Evolutionary conservation across 1,140 invertebrate species (phyloP), one percentile per base, ranked within the genome.

Genomic region (Saccostrea echinata): DNA sequence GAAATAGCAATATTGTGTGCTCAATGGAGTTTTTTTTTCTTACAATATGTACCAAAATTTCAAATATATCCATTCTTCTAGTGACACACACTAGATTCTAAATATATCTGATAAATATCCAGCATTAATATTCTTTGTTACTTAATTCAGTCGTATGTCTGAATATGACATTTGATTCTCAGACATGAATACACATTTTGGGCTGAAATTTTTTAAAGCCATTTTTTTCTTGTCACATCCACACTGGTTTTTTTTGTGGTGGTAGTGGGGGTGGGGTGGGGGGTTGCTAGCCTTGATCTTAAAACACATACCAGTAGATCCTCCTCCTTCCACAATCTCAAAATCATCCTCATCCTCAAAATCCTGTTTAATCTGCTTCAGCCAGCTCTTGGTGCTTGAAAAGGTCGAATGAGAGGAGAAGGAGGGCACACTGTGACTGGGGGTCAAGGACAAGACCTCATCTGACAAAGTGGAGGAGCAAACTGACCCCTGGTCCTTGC

Each of bases 291-390:
- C 43, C 43, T 43, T 1, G 6, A 43, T 43, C 4, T 43, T 2
- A 43, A 43, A 24, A n/a, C 43, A 76, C 24, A 33, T 85, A 89
- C 88, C 88, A 35, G 71, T 86, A 53, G 84, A 82, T 6, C 86
- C 86, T 24, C 76, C 87, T 53, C 89, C 90, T 51, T 91, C 91
- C 4, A 93, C 88, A 76, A 93, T 92, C 86, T 93, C 93, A 92
- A 93, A 93, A 43, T 93, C 91, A 88, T 93, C 92, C 55, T 93
- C 92, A 35, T 93, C 92, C 57, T 92, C 92, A 51, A 89, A 30
- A 30, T 91, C 90, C 27, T 92, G 90, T 83, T 93, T 92, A 51
- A 93, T 93, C 53, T 92, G 91, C 53, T 88, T 89, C 51, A 93
- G 86, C 93, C 93, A 93, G 76, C 91, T 87, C 86, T 92, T 89